Conservation (phyloP, 2,113 vertebrate genomes). For the Ginglymostoma cirratum region DNA sequence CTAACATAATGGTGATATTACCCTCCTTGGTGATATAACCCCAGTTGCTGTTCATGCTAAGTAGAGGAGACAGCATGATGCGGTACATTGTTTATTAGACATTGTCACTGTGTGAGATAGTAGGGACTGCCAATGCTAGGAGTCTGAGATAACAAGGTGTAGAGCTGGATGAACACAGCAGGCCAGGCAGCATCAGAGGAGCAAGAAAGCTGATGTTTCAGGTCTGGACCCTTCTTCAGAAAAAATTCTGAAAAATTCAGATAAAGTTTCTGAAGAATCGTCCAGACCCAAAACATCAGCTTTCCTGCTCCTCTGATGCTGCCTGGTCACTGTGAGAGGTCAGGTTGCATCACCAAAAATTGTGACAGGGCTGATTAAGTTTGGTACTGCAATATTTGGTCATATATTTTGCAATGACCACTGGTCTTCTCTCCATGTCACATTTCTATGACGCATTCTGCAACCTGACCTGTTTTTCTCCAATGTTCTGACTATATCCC, state of each 20-base stretch:
- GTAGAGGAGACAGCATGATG: too few relatives aligned
- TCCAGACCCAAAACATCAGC: too few relatives aligned
- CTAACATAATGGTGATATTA: not conserved
- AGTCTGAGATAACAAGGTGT: too few relatives aligned
- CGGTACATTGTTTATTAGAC: not conserved
- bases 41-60: not conserved
- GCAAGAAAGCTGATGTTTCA: too few relatives aligned
- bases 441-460: not conserved
- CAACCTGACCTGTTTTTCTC: not conserved
- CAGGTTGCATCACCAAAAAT: not conserved
- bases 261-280: too few relatives aligned
- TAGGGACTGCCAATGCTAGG: too few relatives aligned
- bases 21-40: too few relatives aligned
- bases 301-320: too few relatives aligned
- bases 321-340: not conserved
- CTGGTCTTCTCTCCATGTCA: not conserved
- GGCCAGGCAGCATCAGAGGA: too few relatives aligned
- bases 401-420: constrained; percentile 7
- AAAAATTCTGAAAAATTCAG: too few relatives aligned
- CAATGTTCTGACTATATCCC: not conserved
- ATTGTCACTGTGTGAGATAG: not conserved
- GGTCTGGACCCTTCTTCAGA: too few relatives aligned
- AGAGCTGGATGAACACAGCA: too few relatives aligned
- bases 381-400: not conserved
- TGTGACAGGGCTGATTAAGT: not conserved